phyloP scores from a whole-genome alignment of 2,888 invertebrate genomes.

The Alsophila aescularia region DNA sequence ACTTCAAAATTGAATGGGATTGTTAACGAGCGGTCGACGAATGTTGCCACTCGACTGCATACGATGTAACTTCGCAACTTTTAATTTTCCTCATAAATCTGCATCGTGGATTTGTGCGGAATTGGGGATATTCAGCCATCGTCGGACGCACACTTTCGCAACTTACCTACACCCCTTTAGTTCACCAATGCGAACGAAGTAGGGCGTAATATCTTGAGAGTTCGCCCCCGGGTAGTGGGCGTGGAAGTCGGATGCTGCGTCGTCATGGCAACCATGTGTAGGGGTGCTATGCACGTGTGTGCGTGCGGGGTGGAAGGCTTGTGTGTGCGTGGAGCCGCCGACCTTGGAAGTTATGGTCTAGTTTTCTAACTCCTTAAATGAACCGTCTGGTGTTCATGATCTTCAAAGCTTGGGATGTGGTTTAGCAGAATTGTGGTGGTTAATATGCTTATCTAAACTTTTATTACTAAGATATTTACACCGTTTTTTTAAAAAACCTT shows the following conservation, averaged over 20 bases:
- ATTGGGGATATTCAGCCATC: constrained; percentile 63
- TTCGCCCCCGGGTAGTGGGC: constrained; percentile 83
- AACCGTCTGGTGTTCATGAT: constrained; percentile 25
- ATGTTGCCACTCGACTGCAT: constrained; percentile 70
- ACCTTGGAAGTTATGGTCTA: constrained; percentile 80
- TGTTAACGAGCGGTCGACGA: constrained; percentile 80
- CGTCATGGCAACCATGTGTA: constrained; percentile 84
- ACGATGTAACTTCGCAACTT: constrained; percentile 47
- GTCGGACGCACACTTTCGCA: constrained; percentile 65
- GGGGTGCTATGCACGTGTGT: constrained; percentile 70
- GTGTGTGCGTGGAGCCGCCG: constrained; percentile 55
- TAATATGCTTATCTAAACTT: neutral
- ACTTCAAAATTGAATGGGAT: constrained; percentile 81
- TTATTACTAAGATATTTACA: neutral
- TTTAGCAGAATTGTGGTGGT: neutral
- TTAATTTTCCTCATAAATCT: constrained; percentile 47
- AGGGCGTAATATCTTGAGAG: constrained; percentile 83
- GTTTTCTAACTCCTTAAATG: constrained; percentile 49
- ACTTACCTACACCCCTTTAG: constrained; percentile 77
- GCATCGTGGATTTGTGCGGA: constrained; percentile 47
- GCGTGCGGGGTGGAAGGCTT: constrained; percentile 50
- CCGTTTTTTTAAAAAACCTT: neutral
- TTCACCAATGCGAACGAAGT: constrained; percentile 81
- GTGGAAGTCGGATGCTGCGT: constrained; percentile 86
- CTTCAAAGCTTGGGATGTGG: neutral